Base-by-base conservation (phyloP, 1,140 invertebrate species). In the Pseudomyrmex sp. region DNA sequence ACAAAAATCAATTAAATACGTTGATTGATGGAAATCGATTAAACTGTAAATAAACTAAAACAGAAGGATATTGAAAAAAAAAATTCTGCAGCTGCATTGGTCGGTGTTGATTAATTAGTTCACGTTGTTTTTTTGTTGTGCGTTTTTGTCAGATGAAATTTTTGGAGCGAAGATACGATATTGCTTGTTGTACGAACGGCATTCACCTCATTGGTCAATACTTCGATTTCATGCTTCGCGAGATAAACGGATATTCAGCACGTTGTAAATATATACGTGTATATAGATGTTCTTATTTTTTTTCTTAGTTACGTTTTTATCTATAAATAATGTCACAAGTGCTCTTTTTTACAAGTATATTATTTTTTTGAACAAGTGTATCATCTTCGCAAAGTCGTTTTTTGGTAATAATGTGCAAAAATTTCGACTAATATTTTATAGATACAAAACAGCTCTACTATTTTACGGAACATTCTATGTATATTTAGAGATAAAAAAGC, bases 181-280 rank as follows among this genome's bases (percentile, higher is more conserved):
- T 59, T 77, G 61, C 62, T n/a, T 61, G 18, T 44, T 72, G 23
- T 35, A 58, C 44, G 20, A 44, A 48, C 54, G 10, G 9, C 15
- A 59, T 70, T 50, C 54, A 18, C 12, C 12, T 80, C 66, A 80
- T 59, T 80, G 58, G 44, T 20, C 76, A 15, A 80, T 72, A 70
- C 20, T 59, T 61, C 54, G 54, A 72, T 80, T 80, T 80, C 65
- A 70, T 23, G 66, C 66, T 80, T 80, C 20, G 59, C 23, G 20
- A 70, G 54, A 79, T 70, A 59, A 72, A 50, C 70, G 76, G 18
- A 70, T 70, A 26, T 70, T 48, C 15, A 69, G 5, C 35, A 12
- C 50, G 20, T 52, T 69, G 15, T 79, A 35, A 35, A 7, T 35
- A 35, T 35, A 23, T 77, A 59, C 4, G 10, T 8, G 2, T 26